Evolutionary conservation across 2,113 vertebrate genomes (phyloP).

Genomic region (Oophaga pumilio): DNA sequence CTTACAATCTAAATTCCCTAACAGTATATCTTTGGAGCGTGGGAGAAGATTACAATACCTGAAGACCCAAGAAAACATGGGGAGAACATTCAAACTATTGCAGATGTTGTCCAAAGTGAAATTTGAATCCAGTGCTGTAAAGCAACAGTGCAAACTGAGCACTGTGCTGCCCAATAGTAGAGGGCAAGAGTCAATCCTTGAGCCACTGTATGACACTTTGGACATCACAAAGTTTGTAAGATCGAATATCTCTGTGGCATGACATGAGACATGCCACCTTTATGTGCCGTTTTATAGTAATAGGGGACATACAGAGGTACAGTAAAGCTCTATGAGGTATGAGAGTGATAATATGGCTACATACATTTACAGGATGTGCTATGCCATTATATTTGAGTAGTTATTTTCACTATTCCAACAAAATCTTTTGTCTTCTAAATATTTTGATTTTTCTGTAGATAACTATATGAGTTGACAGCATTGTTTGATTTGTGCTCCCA

Average conservation of each 20-base stretch:
- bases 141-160: background rate
- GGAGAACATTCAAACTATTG: no score
- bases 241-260: background rate
- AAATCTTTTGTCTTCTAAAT: background rate
- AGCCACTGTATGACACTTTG: background rate
- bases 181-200: background rate
- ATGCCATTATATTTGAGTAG: background rate
- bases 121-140: no score
- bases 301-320: background rate
- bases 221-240: background rate
- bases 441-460: background rate
- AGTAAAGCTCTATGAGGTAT: background rate
- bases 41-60: no score
- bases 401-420: background rate
- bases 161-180: background rate
- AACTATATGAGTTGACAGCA: slow-evolving; percentile 29
- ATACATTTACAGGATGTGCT: background rate
- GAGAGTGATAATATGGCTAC: background rate
- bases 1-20: no score
- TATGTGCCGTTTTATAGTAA: background rate
- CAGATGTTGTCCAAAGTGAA: no score
- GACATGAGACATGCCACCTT: background rate
- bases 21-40: no score
- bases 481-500: slow-evolving; percentile 31
- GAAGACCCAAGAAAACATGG: no score